Percentiles rank a stretch among this genome's conserved stretches.
These are phyloP conservation scores for Megalonaias nervosa DNA, from an alignment of 1,140 invertebrate species.

Conservation along the genomic window DNA sequence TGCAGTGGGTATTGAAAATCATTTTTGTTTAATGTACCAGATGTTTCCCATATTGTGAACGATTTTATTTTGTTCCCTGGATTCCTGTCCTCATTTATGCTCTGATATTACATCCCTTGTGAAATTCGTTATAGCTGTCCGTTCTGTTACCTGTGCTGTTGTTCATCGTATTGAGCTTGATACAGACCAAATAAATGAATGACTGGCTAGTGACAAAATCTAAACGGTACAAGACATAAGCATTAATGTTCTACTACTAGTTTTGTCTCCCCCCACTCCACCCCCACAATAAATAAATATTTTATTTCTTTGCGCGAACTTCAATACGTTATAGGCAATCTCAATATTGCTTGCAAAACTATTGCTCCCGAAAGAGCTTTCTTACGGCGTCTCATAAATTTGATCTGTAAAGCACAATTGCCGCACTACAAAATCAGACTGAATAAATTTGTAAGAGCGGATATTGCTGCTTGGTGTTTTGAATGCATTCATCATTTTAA, in stretches of 20 bases:
- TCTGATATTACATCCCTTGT: conserved; percentile 10
- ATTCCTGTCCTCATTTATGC: not conserved
- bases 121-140: conserved; percentile 8
- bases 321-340: conserved; percentile 6
- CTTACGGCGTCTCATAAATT: conserved; percentile 15
- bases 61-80: conserved; percentile 27
- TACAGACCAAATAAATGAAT: not conserved
- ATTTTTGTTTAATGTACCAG: not conserved
- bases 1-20: conserved; percentile 8
- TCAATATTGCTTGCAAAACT: conserved; percentile 20
- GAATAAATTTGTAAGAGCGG: too few species aligned
- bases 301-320: not conserved
- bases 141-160: not conserved
- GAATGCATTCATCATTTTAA: conserved; percentile 3
- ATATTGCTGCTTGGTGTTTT: not conserved
- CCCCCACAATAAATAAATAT: not conserved
- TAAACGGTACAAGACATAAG: not conserved
- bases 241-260: not conserved
- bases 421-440: too few species aligned
- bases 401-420: not conserved
- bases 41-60: conserved; percentile 9
- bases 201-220: conserved; percentile 7
- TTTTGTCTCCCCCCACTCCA: too few species aligned
- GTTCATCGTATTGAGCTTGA: conserved; percentile 13
- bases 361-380: conserved; percentile 12